Percentiles rank a stretch among this genome's conserved stretches.
These are phyloP conservation scores for Ephydatia muelleri DNA, from an alignment of 37 sponge, comb jelly and placozoan species.

Conservation along the genomic window DNA sequence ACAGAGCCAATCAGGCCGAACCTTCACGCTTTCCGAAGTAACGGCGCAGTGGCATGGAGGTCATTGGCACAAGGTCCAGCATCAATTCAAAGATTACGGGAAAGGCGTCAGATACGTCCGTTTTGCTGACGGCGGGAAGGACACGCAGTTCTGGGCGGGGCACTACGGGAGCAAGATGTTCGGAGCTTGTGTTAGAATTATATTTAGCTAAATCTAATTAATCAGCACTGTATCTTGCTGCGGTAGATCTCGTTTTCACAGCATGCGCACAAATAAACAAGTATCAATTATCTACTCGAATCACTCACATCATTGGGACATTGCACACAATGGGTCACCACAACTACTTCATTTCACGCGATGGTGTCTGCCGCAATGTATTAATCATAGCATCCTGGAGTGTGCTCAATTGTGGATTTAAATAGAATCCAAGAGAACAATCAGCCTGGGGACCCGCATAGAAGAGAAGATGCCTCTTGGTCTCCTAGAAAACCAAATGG, in stretches of 20 bases:
- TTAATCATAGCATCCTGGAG: neutral
- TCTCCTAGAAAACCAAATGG: neutral
- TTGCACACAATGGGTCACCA: neutral
- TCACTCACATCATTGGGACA: too few relatives aligned
- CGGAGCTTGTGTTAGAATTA: constrained; percentile 28
- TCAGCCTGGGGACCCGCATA: constrained; percentile 10
- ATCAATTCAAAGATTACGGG: constrained; percentile 42
- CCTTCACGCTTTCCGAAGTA: neutral
- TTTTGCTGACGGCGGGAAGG: constrained; percentile 61
- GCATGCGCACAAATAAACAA: too few relatives aligned
- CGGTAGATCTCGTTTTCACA: too few relatives aligned
- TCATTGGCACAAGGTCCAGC: constrained; percentile 48
- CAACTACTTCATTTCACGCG: too few relatives aligned
- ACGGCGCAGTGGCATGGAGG: constrained; percentile 56
- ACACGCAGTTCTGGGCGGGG: constrained; percentile 68
- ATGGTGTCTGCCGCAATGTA: too few relatives aligned
- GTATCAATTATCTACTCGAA: too few relatives aligned
- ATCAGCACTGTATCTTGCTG: too few relatives aligned
- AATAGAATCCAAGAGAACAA: neutral
- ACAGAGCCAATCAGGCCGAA: neutral
- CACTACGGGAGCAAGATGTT: constrained; percentile 78
- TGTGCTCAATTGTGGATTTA: neutral
- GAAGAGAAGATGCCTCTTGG: constrained; percentile 9
- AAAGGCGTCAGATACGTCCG: constrained; percentile 48
- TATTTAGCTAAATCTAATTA: constrained; percentile 14